Evolutionary conservation across 2,888 invertebrate genomes (phyloP).

Genomic region (Mycalesis mineus): DNA sequence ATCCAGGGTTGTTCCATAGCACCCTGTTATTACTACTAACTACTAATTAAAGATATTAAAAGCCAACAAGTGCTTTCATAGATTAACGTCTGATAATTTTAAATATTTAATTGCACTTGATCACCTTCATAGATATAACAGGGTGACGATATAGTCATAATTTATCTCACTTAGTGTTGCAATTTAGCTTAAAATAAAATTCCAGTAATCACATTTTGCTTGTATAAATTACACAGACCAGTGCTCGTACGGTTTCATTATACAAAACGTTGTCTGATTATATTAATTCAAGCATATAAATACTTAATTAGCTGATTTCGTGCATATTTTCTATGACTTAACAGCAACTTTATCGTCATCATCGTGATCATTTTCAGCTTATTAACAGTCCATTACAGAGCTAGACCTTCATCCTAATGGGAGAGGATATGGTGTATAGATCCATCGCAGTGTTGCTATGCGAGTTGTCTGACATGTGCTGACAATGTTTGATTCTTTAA

Average conservation of each 20-base stretch:
- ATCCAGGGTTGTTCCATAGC: too few species aligned
- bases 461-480: too few species aligned
- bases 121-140: neutral
- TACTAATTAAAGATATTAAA: too few species aligned
- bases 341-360: too few species aligned
- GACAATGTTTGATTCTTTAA: too few species aligned
- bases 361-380: too few species aligned
- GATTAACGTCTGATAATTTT: neutral
- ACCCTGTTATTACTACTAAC: too few species aligned
- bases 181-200: neutral
- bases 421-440: too few species aligned
- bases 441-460: too few species aligned
- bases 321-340: neutral
- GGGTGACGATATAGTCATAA: neutral
- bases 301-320: neutral
- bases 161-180: neutral
- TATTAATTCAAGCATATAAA: neutral
- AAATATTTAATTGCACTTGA: neutral
- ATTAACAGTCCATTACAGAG: too few species aligned
- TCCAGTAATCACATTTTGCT: neutral
- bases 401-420: too few species aligned
- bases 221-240: neutral
- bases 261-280: neutral
- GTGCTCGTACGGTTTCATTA: neutral
- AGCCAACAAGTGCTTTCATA: neutral